Base-by-base conservation (phyloP, 2,797 vertebrate genomes). In the Peromyscus aztecus region DNA sequence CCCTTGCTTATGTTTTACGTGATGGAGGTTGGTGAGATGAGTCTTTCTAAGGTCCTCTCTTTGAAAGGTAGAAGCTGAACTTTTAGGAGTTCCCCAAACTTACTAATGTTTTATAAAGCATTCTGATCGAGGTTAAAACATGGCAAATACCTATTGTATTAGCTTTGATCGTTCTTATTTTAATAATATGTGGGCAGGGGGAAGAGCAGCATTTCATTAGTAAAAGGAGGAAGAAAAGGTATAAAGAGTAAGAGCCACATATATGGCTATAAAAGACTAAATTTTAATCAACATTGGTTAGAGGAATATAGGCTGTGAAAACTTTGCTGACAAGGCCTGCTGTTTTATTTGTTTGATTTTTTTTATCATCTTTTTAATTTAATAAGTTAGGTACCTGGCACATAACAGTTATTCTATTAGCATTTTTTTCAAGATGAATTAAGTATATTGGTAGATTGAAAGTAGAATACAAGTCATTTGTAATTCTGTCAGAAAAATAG, bases 81-180 rank as follows among this genome's bases (percentile, higher is more conserved):
- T 24, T 69, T 76, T 76, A 83, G 23, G 34, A 49, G 17, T 59
- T 93, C 2, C 21, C 27, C 9, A 77, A 34, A 55, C 19, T 49
- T 7, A 61, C 65, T 31, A 81, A 52, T 75, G 11, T 71, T 85
- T 84, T 57, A 59, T 34, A 61, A 95, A 95, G 80, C 69, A 95
- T 59, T 90, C 10, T 67, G 8, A 69, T 82, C 1, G 57, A 23
- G 17, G n/a, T 85, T 63, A 61, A 93, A 93, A 73, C 75, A 86
- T 49, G 23, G 21, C 4, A 89, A 90, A 77, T 63, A 24, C 17
- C 2, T 65, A 10, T 29, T 71, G 0, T 83, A 23, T 0, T 84
- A 37, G 76, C 24, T 81, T 84, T 86, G 43, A 4, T 82, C 13
- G 12, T 77, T 92, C 12, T 84, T 90, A 2, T 67, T 92, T 71